Percentiles rank a stretch among this genome's conserved stretches.
Evolutionary conservation across 2,113 vertebrate species (phyloP).

Genomic region (Leuciscus idus): DNA sequence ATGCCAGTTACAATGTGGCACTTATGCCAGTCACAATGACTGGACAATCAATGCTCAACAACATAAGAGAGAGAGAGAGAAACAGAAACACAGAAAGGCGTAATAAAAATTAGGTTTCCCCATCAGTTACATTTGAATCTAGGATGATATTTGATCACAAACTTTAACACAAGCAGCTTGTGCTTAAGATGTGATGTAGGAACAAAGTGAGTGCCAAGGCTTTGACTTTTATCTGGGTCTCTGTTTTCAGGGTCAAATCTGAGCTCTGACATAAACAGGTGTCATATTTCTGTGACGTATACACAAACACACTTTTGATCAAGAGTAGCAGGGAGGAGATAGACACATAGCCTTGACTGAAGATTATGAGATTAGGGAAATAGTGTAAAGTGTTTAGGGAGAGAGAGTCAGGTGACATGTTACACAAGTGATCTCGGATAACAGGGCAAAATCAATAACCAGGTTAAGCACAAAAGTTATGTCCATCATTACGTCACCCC

Average conservation of each 20-base stretch:
- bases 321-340: background rate
- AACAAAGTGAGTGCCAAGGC: background rate
- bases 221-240: constrained; percentile 21
- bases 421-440: constrained; percentile 17
- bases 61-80: constrained; percentile 33
- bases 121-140: background rate
- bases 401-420: constrained; percentile 39
- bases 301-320: constrained; percentile 15
- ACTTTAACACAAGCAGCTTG: background rate
- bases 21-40: constrained; percentile 69
- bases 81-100: background rate
- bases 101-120: background rate
- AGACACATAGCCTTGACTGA: constrained; percentile 9
- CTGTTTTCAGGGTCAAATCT: constrained; percentile 32
- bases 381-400: constrained; percentile 20
- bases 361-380: constrained; percentile 25
- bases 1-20: constrained; percentile 71
- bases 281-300: constrained; percentile 1
- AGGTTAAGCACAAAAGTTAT: constrained; percentile 25
- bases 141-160: background rate
- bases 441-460: constrained; percentile 27
- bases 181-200: constrained; percentile 1
- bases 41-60: constrained; percentile 58
- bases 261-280: constrained; percentile 6
- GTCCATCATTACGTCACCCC: background rate